Base-by-base conservation (phyloP, 1,140 invertebrate genomes). In the Campoletis sonorensis region DNA sequence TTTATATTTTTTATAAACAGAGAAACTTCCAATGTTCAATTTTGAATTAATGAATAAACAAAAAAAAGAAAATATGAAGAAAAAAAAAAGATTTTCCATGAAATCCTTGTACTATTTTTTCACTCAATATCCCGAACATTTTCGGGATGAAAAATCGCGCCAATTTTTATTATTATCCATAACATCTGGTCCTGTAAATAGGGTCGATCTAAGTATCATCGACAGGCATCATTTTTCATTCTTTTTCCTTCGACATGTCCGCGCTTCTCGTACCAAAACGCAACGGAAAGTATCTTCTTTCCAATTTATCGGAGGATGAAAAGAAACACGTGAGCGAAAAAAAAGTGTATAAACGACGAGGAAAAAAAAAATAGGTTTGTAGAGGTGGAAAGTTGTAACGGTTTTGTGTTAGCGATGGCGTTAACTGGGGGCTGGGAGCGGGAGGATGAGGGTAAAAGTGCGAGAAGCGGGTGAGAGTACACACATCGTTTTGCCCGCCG, bases 281-380 rank as follows among this genome's bases (percentile, higher is more conserved):
- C 1, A 18, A n/a, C n/a, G 11, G 7, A 54, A 4, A 8, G 51
- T 21, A 54, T n/a, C 51, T 33, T 0, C 68, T 45, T 30, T 54
- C 37, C 49, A 75, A 54, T 75, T 75, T 51, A 75, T 75, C 72
- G 72, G 33, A 54, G 33, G n/a, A n/a, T n/a, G n/a, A 75, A 75
- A 49, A 75, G 54, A 30, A 18, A 33, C 18, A 8, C 27, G 30
- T 0, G 27, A 21, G 70, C 26, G 49, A n/a, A 23, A 72, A 16
- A 26, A 49, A 1, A 72, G 37, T 26, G 70, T 26, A 40, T 18
- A 49, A 40, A 18, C 18, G 27, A n/a, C 4, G 10, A 15, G 54
- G 16, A 72, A 23, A 51, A 75, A 26, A n/a, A 75, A 54, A 30
- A 70, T 37, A 70, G 30, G 13, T 4, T 15, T 27, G 10, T 54